These are phyloP conservation scores for Monomorium pharaonis DNA, from an alignment of 1,140 invertebrate genomes.

Conservation along the genomic window DNA sequence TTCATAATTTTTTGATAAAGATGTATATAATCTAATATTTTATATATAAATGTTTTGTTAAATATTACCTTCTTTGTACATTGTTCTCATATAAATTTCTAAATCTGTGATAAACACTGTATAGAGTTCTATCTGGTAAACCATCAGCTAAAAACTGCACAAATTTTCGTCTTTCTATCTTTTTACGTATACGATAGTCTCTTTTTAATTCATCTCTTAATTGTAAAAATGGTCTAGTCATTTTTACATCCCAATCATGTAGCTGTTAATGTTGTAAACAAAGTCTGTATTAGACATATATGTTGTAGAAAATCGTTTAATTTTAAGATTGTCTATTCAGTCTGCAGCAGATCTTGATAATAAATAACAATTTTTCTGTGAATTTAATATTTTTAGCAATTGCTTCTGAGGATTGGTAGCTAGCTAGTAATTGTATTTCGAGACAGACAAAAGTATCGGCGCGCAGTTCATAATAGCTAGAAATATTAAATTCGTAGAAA, in stretches of 20 bases:
- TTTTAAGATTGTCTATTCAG: too few species aligned
- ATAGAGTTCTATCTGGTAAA: conserved; percentile 74
- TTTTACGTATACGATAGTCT: conserved; percentile 49
- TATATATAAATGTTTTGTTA: not conserved
- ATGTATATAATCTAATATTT: not conserved
- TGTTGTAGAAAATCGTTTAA: not conserved
- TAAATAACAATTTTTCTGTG: too few species aligned
- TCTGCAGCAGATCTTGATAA: too few species aligned
- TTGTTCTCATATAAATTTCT: conserved; percentile 65
- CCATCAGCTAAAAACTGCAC: conserved; percentile 78
- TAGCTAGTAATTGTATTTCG: too few species aligned
- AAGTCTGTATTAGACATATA: not conserved
- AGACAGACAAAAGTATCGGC: too few species aligned
- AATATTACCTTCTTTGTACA: conserved; percentile 70
- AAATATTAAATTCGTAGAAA: too few species aligned
- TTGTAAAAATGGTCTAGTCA: conserved; percentile 71
- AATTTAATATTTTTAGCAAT: too few species aligned
- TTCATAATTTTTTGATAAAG: not conserved
- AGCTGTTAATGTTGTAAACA: conserved; percentile 57
- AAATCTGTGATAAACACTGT: conserved; percentile 79
- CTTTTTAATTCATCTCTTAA: conserved; percentile 48
- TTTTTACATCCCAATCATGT: conserved; percentile 70
- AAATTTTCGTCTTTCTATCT: conserved; percentile 72
- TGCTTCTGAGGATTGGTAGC: too few species aligned
- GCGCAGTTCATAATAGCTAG: too few species aligned